Base-by-base conservation (phyloP, 2,113 vertebrate genomes). In the Zootoca vivipara region DNA sequence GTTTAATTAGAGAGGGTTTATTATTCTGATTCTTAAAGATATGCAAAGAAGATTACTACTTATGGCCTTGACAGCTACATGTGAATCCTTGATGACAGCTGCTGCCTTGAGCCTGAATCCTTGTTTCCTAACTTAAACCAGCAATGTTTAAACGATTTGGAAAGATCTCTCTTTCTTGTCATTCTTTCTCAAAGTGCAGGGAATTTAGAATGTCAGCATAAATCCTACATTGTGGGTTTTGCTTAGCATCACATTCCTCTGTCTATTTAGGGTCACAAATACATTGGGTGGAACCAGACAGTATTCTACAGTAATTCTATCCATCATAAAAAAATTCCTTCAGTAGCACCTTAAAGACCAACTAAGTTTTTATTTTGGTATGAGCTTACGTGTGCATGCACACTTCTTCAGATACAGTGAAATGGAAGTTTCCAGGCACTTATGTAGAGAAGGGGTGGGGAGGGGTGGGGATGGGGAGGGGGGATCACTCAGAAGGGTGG, bases 1-100 rank as follows among this genome's bases (percentile, higher is more conserved):
- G 42, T 93, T 94, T 94, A 94, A 95, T 94, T 93, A 93, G 58
- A 93, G 94, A 92, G 83, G 33, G n/a, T 93, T 92, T 95, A 30
- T 84, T 79, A 89, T 86, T 91, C 18, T 73, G 38, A 38, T 73
- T 33, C n/a, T 91, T 90, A 89, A 91, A 92, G 90, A 92, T 88
- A 92, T 91, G 91, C 86, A 94, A 90, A 95, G 92, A 89, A 93
- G 92, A 92, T 91, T 93, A 94, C 67, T 89, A 78, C 65, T 40
- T 83, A n/a, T 89, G 87, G 15, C 67, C 87, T 89, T 85, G 70
- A 89, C 91, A 93, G 87, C 64, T 95, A 12, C 89, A 77, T 93
- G 85, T 86, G 87, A 92, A 91, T 73, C 82, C 73, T 91, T 91
- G 56, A 91, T 88, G 90, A 89, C 89, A 92, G 1, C 18, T 90